Base-by-base conservation (phyloP, 2,888 invertebrate genomes). In the Diogma glabrata region DNA sequence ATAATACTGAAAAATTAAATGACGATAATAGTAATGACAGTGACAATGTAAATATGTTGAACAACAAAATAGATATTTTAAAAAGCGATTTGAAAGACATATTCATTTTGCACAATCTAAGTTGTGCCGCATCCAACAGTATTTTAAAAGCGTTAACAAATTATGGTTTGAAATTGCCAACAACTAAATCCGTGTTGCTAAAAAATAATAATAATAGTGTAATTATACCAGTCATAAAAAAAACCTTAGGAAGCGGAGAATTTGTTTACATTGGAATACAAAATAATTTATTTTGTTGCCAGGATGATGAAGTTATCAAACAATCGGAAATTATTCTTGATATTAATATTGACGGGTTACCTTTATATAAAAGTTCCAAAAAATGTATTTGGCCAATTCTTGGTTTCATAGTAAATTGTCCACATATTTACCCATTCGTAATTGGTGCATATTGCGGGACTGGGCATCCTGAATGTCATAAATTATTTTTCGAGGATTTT, bases 271-370 rank as follows among this genome's bases (percentile, higher is more conserved):
- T 40, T 17, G 40, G 20, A 2, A 40, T 40, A 2, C 8, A 40
- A 40, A 14, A 40, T 9, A 40, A 40, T 4, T 17, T 17, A 17
- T 17, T 40, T 17, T 10, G 19, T 17, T 40, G 40, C 17, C 16
- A 40, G 7, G 40, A 17, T 17, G 19, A 9, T 23, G 17, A 10
- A 28, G 16, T 49, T 23, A 9, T 22, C 23, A 14, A 26, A 46
- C 45, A 22, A 26, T 36, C 48, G 3, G 16, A 14, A 23, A 50
- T 52, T 30, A 26, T 48, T 14, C 12, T 49, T 12, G 51, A 53
- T 26, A 45, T 51, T 5, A 47, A 50, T 43, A 47, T 51, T 22
- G 53, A 54, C 47, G 52, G 53, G n/a, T 51, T 49, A 23, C 52
- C 50, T 14, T 45, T 51, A 28, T 53, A 23, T 45, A 49, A 48